Evolutionary conservation across 2,113 vertebrate genomes (phyloP), one percentile per base, ranked within the genome.

Genomic region (Bothrops jararaca): DNA sequence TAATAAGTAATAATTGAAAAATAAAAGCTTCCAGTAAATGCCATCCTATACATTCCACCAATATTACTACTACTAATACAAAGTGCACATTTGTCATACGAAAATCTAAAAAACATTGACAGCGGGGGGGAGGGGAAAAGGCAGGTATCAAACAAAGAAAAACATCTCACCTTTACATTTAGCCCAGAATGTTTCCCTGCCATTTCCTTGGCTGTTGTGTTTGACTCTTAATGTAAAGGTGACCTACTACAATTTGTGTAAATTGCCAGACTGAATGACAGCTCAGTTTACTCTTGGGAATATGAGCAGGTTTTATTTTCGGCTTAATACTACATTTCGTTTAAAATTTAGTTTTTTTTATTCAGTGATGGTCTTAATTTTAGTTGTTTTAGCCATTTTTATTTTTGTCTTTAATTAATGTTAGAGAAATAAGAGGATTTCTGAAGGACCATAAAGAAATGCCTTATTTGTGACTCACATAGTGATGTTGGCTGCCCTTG

Each of bases 401-500:
- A 7, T 74, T 39, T 80, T 80, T 39, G n/a, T 22, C 39, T 80
- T 80, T 22, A 18, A 80, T 39, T 42, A 39, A 90, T 90, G 15
- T n/a, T 26, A 58, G 24, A 85, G 89, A 56, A 85, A 9, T 53
- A 80, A 7, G 39, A 93, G 26, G 29, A 22, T 5, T 48, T 64
- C 26, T 64, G 0, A 0, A 48, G 56, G 5, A 91, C 69, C 23
- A 13, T 0, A 0, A 4, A 4, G 22, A n/a, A 86, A 88, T 52
- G 3, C 57, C 34, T 92, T 50, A 48, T 0, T 0, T 85, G 1
- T 10, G 48, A 13, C 45, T 34, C 53, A 4, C 26, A 50, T 48
- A 7, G 53, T 85, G 7, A 10, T 87, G 88, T 39, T 64, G 90
- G 13, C 2, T 94, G 39, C 10, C 74, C 89, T 94, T 93, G 50